phyloP scores from a whole-genome alignment of 2,888 invertebrate genomes.

The Synergus itoensis region DNA sequence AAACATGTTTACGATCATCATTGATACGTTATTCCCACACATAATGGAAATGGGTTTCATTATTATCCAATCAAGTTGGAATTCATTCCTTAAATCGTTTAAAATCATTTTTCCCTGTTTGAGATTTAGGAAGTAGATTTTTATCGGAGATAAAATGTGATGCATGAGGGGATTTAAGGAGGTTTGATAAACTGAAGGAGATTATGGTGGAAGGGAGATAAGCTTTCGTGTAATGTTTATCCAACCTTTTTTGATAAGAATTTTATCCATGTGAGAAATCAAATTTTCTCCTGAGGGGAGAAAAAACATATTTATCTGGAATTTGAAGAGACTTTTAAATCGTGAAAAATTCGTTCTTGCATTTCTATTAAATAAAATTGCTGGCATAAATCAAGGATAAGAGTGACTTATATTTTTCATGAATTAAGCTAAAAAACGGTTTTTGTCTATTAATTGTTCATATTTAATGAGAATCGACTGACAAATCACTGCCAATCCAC shows the following conservation, averaged over 20 bases:
- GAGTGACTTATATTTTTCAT: no score
- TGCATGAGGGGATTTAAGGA: background rate
- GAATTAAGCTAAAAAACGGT: no score
- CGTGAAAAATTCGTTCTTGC: no score
- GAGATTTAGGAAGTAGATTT: background rate
- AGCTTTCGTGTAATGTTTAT: conserved; percentile 14
- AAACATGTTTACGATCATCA: background rate
- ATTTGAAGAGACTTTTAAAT: no score
- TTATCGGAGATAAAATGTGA: background rate
- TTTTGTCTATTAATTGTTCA: no score
- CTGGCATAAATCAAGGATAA: no score
- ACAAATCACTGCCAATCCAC: no score
- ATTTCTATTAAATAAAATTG: no score
- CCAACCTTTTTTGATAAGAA: background rate
- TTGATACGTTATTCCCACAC: background rate
- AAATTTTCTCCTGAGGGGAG: background rate
- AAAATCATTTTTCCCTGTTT: background rate
- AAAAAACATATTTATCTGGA: background rate
- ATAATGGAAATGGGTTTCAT: no score
- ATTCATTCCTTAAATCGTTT: background rate
- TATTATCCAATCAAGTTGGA: background rate
- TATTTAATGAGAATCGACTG: no score
- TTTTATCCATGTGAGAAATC: conserved; percentile 54
- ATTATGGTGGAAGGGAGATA: conserved; percentile 3
- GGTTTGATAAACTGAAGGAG: conserved; percentile 3